Percentiles rank a stretch among this genome's conserved stretches.
Evolutionary conservation across 2,113 vertebrate genomes (phyloP).

Genomic region (Hemiscyllium ocellatum): DNA sequence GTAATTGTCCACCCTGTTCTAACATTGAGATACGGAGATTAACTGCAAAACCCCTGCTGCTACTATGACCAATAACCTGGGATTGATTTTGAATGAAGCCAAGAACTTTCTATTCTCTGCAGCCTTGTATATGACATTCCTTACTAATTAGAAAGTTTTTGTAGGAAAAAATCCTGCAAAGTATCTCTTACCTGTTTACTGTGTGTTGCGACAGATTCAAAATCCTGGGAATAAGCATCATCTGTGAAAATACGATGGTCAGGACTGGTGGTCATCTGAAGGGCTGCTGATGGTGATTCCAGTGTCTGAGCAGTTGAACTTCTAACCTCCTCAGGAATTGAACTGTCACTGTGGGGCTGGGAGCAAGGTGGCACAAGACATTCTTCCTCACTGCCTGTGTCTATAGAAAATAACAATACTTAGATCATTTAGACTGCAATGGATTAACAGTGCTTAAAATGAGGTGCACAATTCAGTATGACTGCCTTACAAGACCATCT

Average conservation of each 20-base stretch:
- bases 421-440: no score
- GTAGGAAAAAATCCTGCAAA: not conserved
- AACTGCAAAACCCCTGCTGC: not conserved
- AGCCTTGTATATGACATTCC: not conserved
- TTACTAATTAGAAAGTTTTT: not conserved
- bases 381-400: constrained; percentile 59
- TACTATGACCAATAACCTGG: not conserved
- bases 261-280: constrained; percentile 48
- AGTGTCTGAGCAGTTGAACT: constrained; percentile 51
- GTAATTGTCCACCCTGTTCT: not conserved
- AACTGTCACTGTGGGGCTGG: constrained; percentile 63
- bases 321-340: constrained; percentile 58
- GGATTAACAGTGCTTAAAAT: not conserved
- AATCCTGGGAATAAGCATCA: constrained; percentile 66
- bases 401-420: constrained; percentile 46
- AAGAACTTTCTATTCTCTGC: not conserved
- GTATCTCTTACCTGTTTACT: constrained; percentile 62
- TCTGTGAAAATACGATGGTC: constrained; percentile 51
- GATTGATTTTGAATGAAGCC: not conserved
- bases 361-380: constrained; percentile 55
- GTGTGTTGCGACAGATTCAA: constrained; percentile 57
- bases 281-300: constrained; percentile 50
- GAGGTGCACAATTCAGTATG: not conserved
- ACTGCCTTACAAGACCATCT: not conserved
- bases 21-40: not conserved